Evolutionary conservation across 2,888 invertebrate species (phyloP).

Genomic region (Cephus rjabovi): DNA sequence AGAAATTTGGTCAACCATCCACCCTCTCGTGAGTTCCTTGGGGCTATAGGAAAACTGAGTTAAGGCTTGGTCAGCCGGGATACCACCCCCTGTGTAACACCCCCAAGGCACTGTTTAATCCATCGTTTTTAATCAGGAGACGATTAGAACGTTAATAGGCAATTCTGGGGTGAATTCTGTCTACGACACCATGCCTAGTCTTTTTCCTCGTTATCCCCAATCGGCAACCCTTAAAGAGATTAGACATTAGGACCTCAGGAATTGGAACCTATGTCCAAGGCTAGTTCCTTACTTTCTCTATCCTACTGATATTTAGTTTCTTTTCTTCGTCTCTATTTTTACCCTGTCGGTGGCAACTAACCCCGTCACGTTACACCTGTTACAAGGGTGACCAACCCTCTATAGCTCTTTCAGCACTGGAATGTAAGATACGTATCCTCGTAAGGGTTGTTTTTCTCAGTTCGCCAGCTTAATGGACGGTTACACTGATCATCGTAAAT

Average conservation of each 20-base stretch:
- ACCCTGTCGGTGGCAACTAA: too few relatives aligned
- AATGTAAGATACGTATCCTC: not conserved
- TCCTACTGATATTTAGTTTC: too few relatives aligned
- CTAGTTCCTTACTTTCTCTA: too few relatives aligned
- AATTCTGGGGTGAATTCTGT: conserved; percentile 27
- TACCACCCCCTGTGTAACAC: conserved; percentile 38
- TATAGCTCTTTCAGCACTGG: not conserved
- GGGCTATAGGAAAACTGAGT: conserved; percentile 48
- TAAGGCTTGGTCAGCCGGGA: conserved; percentile 53
- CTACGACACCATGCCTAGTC: too few relatives aligned
- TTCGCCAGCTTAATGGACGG: not conserved
- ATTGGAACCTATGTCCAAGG: too few relatives aligned
- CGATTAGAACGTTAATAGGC: conserved; percentile 47
- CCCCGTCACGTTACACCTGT: too few relatives aligned
- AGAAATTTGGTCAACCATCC: conserved; percentile 57
- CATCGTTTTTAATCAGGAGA: conserved; percentile 52
- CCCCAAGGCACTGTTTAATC: conserved; percentile 49
- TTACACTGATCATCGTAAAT: not conserved
- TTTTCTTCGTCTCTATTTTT: too few relatives aligned
- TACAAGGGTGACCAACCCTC: too few relatives aligned
- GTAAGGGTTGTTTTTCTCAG: not conserved
- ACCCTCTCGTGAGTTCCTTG: conserved; percentile 15
- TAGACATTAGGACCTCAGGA: too few relatives aligned
- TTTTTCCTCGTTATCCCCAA: too few relatives aligned
- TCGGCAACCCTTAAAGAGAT: too few relatives aligned